Percentiles rank a stretch among this genome's conserved stretches.
These are phyloP conservation scores for Corydoras sp. DNA, from an alignment of 2,113 vertebrate genomes.

Conservation along the genomic window DNA sequence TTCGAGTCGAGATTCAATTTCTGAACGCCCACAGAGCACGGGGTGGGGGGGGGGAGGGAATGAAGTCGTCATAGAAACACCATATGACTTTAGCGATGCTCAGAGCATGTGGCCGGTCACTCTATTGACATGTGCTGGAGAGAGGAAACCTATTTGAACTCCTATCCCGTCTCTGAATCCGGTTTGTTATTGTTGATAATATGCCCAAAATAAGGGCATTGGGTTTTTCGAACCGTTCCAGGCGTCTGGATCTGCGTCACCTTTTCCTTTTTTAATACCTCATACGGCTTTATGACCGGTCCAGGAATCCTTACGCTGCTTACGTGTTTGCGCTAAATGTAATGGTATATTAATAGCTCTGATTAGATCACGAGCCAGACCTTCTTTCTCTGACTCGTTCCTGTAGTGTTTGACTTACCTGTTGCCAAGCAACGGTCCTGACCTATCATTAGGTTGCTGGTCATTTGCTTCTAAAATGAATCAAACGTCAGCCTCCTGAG, in stretches of 20 bases:
- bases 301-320: background rate
- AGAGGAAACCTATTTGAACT: too few relatives aligned
- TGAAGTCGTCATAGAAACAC: constrained; percentile 46
- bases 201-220: too few relatives aligned
- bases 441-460: constrained; percentile 51
- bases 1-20: constrained; percentile 25
- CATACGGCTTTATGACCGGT: too few relatives aligned
- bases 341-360: constrained; percentile 49
- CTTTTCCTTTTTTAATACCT: too few relatives aligned
- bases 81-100: constrained; percentile 21
- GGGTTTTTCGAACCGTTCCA: too few relatives aligned
- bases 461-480: constrained; percentile 51
- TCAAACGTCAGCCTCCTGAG: constrained; percentile 32
- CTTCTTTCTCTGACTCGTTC: constrained; percentile 11
- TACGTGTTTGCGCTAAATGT: constrained; percentile 39
- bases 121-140: background rate
- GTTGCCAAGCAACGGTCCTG: constrained; percentile 64
- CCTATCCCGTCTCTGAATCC: too few relatives aligned
- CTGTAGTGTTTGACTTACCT: constrained; percentile 49
- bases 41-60: constrained; percentile 32
- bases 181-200: too few relatives aligned
- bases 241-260: too few relatives aligned
- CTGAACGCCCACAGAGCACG: constrained; percentile 36
- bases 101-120: constrained; percentile 14
- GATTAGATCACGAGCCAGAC: constrained; percentile 50